Conservation (phyloP, 2,888 invertebrate species). For the Osmoderma eremita region DNA sequence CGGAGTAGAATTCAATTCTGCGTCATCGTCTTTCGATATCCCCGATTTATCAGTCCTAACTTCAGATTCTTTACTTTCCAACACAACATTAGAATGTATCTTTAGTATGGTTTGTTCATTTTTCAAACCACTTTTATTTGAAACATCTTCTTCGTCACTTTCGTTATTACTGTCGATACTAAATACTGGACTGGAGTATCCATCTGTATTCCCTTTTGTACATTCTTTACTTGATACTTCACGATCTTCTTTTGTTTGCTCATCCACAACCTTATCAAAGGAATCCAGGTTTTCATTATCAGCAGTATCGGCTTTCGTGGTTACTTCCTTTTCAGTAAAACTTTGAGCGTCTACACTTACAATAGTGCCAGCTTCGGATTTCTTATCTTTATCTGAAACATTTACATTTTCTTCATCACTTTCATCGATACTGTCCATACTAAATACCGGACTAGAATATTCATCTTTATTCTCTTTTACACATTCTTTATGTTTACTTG, state of each 20-base stretch:
- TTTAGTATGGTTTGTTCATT: too few species aligned
- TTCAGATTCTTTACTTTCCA: not conserved
- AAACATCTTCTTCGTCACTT: conserved; percentile 36
- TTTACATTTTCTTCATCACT: conserved; percentile 35
- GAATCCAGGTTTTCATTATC: too few species aligned
- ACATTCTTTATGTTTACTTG: too few species aligned
- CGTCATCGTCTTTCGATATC: not conserved
- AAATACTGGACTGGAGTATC: conserved; percentile 28
- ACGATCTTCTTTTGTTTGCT: too few species aligned
- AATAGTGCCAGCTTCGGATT: not conserved
- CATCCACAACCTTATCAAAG: too few species aligned
- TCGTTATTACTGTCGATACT: conserved; percentile 2
- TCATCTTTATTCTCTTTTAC: conserved; percentile 14
- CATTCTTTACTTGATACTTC: too few species aligned
- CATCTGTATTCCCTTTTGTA: conserved; percentile 9
- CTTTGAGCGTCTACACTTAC: too few species aligned
- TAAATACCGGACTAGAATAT: conserved; percentile 30
- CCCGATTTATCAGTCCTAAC: not conserved
- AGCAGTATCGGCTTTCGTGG: too few species aligned
- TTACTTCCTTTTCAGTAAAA: too few species aligned
- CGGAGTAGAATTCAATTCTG: not conserved
- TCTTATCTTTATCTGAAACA: conserved; percentile 1
- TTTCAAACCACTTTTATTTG: too few species aligned
- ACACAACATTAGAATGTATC: not conserved
- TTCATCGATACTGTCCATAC: not conserved